These are phyloP conservation scores for Hypercompe scribonia DNA, from an alignment of 2,888 invertebrate genomes.

Conservation along the genomic window DNA sequence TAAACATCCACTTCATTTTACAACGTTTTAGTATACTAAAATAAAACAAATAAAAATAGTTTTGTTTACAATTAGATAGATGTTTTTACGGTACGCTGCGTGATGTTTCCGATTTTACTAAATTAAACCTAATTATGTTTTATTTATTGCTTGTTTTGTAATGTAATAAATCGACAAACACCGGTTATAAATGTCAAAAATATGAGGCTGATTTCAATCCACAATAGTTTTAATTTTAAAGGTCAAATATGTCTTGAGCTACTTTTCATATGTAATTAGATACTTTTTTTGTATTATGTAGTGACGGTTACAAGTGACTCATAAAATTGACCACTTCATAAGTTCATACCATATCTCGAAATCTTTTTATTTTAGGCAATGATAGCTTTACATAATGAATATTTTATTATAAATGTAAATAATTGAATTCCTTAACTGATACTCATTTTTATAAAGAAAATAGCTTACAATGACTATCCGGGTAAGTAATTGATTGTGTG, in stretches of 20 bases:
- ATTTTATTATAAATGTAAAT: too few species aligned
- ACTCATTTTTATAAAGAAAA: too few species aligned
- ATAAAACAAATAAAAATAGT: neutral
- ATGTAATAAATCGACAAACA: conserved; percentile 6
- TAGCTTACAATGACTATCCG: neutral
- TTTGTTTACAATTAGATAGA: neutral
- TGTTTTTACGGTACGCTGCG: neutral
- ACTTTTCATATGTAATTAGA: neutral
- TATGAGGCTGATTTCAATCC: neutral
- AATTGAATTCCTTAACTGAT: too few species aligned
- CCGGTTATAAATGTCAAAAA: conserved; percentile 3
- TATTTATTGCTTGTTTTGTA: neutral
- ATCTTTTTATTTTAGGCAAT: too few species aligned
- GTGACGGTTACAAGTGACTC: neutral
- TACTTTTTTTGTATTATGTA: neutral
- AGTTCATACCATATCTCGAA: neutral
- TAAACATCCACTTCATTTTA: neutral
- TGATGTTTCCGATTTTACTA: neutral
- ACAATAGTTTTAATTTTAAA: neutral
- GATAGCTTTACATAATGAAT: too few species aligned
- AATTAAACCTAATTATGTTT: neutral
- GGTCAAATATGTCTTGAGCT: neutral
- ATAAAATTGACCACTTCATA: neutral
- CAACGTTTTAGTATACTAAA: neutral
- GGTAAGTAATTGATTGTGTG: neutral